phyloP scores from a whole-genome alignment of 2,113 vertebrate species.

The Sander vitreus region DNA sequence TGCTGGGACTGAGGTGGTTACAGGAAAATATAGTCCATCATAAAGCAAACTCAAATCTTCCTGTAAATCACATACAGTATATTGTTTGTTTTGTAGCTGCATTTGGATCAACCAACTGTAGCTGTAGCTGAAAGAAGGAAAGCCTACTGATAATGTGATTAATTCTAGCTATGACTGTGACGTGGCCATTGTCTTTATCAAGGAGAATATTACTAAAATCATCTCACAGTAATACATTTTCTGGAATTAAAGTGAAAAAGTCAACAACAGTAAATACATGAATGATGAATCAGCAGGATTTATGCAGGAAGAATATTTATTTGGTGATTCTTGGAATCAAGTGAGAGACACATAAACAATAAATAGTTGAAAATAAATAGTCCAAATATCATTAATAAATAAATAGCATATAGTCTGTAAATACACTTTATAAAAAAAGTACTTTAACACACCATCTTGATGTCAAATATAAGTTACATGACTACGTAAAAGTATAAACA shows the following conservation, averaged over 20 bases:
- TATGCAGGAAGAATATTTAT: slow-evolving; percentile 67
- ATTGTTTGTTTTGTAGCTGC: not conserved
- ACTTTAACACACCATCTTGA: slow-evolving; percentile 34
- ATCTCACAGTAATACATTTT: not conserved
- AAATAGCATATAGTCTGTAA: slow-evolving; percentile 48
- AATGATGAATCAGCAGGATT: slow-evolving; percentile 2
- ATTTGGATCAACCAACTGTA: not conserved
- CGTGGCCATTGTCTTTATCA: not conserved
- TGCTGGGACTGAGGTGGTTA: not conserved
- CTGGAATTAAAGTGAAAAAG: not conserved
- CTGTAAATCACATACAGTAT: slow-evolving; percentile 2
- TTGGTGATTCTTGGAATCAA: slow-evolving; percentile 46
- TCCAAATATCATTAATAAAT: slow-evolving; percentile 39
- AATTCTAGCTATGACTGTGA: not conserved
- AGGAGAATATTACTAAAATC: not conserved
- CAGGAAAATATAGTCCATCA: slow-evolving; percentile 7
- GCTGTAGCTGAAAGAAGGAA: not conserved
- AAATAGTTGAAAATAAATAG: slow-evolving; percentile 70
- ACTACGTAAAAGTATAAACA: slow-evolving; percentile 33
- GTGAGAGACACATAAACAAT: slow-evolving; percentile 30
- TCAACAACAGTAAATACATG: slow-evolving; percentile 5
- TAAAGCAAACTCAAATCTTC: not conserved
- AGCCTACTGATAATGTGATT: not conserved
- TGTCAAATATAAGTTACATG: slow-evolving; percentile 30
- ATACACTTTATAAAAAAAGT: slow-evolving; percentile 33